Evolutionary conservation across 1,140 invertebrate genomes (phyloP).

Genomic region (Hermatobates lingyangjiaoensis): DNA sequence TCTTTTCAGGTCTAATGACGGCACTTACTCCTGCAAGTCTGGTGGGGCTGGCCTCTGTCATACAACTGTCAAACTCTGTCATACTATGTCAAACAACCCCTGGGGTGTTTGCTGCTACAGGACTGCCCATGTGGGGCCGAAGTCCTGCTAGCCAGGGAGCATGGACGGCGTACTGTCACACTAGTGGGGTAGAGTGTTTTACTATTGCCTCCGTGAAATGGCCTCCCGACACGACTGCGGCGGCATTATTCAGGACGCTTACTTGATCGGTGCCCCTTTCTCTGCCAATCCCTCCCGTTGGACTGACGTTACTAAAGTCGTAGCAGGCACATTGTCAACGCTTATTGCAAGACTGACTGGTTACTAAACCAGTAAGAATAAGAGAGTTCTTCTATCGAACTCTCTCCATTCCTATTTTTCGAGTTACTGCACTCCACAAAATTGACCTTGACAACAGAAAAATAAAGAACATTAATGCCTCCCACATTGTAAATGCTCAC

Average conservation of each 20-base stretch:
- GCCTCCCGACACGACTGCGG: constrained; percentile 29
- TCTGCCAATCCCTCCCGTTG: constrained; percentile 32
- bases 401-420: constrained; percentile 31
- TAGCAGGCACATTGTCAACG: constrained; percentile 43
- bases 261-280: constrained; percentile 48
- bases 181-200: constrained; percentile 54
- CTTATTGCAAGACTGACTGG: constrained; percentile 38
- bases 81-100: too few relatives aligned
- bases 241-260: constrained; percentile 50
- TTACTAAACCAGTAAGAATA: too few relatives aligned
- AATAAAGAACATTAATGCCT: constrained; percentile 41
- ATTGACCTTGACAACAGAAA: constrained; percentile 31
- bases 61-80: too few relatives aligned
- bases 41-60: constrained; percentile 38
- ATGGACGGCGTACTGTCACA: constrained; percentile 50
- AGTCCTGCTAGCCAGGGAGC: constrained; percentile 37
- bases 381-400: constrained; percentile 47
- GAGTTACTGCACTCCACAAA: constrained; percentile 40
- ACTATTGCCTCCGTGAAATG: constrained; percentile 41
- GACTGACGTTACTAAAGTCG: constrained; percentile 33
- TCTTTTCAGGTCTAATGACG: constrained; percentile 37
- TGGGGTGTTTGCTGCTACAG: constrained; percentile 51
- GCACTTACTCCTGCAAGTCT: constrained; percentile 46
- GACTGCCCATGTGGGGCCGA: constrained; percentile 47
- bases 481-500: constrained; percentile 31